These are phyloP conservation scores for Labrus mixtus DNA, from an alignment of 2,113 vertebrate genomes.

Conservation along the genomic window DNA sequence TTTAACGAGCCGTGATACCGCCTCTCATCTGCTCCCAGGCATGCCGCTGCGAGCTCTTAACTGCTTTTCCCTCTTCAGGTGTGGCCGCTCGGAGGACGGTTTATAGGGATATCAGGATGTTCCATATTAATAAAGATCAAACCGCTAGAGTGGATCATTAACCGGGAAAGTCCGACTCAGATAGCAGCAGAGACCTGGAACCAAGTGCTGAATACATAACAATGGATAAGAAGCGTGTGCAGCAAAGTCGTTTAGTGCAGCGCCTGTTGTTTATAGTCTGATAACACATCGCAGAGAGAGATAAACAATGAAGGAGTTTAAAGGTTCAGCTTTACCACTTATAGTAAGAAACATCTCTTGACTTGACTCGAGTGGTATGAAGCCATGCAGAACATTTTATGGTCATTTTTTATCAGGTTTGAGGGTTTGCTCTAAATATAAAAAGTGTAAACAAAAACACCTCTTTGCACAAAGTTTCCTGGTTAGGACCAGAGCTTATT, in stretches of 20 bases:
- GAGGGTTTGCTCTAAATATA: too few species aligned
- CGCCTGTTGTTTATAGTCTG: slow-evolving; percentile 54
- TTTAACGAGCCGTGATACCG: slow-evolving; percentile 60
- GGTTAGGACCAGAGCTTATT: too few species aligned
- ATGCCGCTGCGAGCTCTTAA: slow-evolving; percentile 58
- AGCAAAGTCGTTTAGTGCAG: slow-evolving; percentile 22
- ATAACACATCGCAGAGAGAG: slow-evolving; percentile 37
- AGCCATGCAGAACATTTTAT: neutral
- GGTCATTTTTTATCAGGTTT: neutral
- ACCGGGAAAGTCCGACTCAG: slow-evolving; percentile 77
- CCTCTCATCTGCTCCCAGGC: slow-evolving; percentile 72
- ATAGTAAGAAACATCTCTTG: neutral
- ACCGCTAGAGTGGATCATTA: slow-evolving; percentile 83
- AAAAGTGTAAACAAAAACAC: neutral
- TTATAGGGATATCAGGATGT: slow-evolving; percentile 74
- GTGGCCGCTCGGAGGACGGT: slow-evolving; percentile 38
- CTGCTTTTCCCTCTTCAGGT: slow-evolving; percentile 55
- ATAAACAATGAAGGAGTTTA: slow-evolving; percentile 38
- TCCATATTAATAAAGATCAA: slow-evolving; percentile 81
- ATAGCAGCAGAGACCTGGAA: slow-evolving; percentile 54
- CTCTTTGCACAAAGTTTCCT: too few species aligned
- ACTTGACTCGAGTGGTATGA: neutral
- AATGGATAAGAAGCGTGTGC: slow-evolving; percentile 48
- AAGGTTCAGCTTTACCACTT: slow-evolving; percentile 21
- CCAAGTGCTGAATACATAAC: slow-evolving; percentile 32